Base-by-base conservation (phyloP, 2,113 vertebrate genomes). In the Melanotaenia duboulayi region DNA sequence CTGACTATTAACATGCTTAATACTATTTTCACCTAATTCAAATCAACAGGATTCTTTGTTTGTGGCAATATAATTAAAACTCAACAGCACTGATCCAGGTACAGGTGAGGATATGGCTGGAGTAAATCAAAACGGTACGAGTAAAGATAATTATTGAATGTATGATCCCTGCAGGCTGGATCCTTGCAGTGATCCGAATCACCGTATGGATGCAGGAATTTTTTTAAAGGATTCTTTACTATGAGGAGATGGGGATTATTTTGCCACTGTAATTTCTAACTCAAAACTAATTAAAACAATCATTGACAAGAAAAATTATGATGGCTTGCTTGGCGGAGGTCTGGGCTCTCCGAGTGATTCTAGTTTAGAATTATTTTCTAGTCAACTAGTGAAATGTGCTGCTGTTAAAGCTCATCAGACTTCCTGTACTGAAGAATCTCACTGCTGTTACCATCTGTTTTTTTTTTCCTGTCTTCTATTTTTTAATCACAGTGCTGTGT, bases 31-130 rank as follows among this genome's bases (percentile, higher is more conserved):
- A 32, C 65, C 51, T 67, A 76, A 82, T 82, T 62, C 32, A 35
- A 28, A 35, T 35, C 32, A 35, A 46, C 12, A 35, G 16, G 24
- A 19, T 64, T 82, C 54, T 46, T 80, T 44, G 23, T 20, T 17
- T 74, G 74, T 74, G 48, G 80, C 50, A 42, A 35, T 25, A 25
- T 72, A 69, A 74, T 69, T 62, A 72, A 74, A 76, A n/a, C 58
- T 80, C 28, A 46, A 60, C 57, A 49, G 69, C 6, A 63, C 8
- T 40, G 39, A 42, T 64, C 17, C 25, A 19, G 44, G 61, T 55
- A 42, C 3, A 82, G 48, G 65, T 76, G 73, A 70, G 60, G 24
- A 64, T 20, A 46, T 17, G 23, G 60, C 40, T 54, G 4, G 50
- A 59, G 22, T 51, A 55, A 70, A 56, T 71, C 61, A 74, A 59